These are phyloP conservation scores for Semaprochilodus insignis DNA, from an alignment of 2,797 vertebrate species.

Conservation along the genomic window DNA sequence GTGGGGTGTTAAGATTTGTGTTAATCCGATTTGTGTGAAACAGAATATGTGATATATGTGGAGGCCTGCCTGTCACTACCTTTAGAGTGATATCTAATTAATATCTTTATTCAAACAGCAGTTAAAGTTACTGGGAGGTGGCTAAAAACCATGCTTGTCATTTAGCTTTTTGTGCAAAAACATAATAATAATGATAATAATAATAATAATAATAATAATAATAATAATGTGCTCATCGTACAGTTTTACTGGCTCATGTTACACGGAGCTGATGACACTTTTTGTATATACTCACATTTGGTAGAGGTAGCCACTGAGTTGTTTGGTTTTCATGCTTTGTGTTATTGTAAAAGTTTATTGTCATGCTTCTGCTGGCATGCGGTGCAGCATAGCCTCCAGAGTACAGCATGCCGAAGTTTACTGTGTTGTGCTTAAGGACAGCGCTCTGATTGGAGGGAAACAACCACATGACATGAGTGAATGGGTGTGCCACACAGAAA, in stretches of 20 bases:
- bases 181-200: background rate
- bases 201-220: background rate
- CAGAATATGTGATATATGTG: constrained; percentile 52
- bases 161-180: constrained; percentile 39
- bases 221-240: constrained; percentile 16
- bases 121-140: background rate
- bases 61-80: constrained; percentile 6
- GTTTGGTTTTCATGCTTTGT: constrained; percentile 97
- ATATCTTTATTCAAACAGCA: background rate
- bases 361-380: constrained; percentile 97
- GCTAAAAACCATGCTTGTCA: constrained; percentile 2
- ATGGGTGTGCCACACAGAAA: constrained; percentile 62
- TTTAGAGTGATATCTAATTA: constrained; percentile 24
- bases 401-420: constrained; percentile 99
- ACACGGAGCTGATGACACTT: constrained; percentile 59
- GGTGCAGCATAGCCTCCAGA: constrained; percentile 97
- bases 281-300: constrained; percentile 92
- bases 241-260: constrained; percentile 44
- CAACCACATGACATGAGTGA: constrained; percentile 95
- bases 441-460: constrained; percentile 99
- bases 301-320: constrained; percentile 98
- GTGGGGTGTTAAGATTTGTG: constrained; percentile 50
- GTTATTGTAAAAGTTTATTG: constrained; percentile 99
- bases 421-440: constrained; percentile 99
- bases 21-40: background rate